Conservation (phyloP, 2,797 vertebrate species). For the Melopsittacus undulatus region DNA sequence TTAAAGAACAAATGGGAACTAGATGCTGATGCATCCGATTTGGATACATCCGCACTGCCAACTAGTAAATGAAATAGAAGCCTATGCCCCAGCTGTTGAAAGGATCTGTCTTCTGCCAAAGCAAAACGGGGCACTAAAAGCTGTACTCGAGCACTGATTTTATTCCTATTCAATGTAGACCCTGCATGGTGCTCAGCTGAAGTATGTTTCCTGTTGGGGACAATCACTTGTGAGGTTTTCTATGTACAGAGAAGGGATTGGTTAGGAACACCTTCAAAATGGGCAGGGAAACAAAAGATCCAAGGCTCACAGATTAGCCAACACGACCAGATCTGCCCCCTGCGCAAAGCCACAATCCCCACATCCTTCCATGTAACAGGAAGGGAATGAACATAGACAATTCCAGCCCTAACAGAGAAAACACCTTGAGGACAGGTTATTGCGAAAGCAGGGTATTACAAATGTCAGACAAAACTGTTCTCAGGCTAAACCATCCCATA, state of each 20-base stretch:
- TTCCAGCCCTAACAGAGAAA: not conserved
- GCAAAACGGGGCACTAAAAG: not conserved
- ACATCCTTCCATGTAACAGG: not conserved
- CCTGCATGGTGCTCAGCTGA: not conserved
- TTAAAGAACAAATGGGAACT: not conserved
- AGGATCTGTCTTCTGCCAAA: not conserved
- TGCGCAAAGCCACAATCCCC: not conserved
- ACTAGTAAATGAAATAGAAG: not conserved
- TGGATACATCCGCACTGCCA: not conserved
- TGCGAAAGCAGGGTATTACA: not conserved
- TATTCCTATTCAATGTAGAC: not conserved
- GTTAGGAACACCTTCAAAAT: not conserved
- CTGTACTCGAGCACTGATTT: not conserved
- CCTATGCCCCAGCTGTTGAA: not conserved
- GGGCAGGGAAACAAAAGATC: not conserved
- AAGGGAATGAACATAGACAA: not conserved
- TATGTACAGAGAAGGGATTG: not conserved
- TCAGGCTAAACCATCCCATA: not conserved
- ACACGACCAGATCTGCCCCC: not conserved
- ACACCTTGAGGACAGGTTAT: not conserved
- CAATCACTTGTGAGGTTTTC: not conserved
- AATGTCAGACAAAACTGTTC: not conserved
- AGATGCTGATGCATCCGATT: not conserved
- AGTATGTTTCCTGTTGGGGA: not conserved
- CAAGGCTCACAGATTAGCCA: not conserved